A percentile compares a stretch with the other conserved stretches of the same genome.
Conservation (phyloP, 2,113 vertebrate species). For the Hemiscyllium ocellatum region DNA sequence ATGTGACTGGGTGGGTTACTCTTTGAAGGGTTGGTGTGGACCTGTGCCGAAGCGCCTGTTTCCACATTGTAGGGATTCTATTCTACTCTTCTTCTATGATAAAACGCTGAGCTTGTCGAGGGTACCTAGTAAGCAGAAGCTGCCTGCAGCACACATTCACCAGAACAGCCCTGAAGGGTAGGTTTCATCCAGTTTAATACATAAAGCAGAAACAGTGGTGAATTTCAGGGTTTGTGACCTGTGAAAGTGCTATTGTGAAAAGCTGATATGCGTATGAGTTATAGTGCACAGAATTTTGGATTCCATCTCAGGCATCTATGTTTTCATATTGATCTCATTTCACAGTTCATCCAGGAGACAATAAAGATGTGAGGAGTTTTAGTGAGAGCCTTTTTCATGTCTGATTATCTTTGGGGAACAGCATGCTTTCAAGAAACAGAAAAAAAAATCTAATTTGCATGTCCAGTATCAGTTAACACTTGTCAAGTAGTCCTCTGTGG, state of each 20-base stretch:
- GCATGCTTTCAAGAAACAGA: neutral
- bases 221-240: neutral
- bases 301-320: neutral
- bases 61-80: too few species aligned
- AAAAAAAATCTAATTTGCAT: slow-evolving; percentile 13
- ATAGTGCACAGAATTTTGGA: neutral
- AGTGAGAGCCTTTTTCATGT: neutral
- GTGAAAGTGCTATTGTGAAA: neutral
- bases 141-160: neutral
- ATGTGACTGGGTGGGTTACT: too few species aligned
- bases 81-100: neutral
- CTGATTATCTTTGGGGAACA: slow-evolving; percentile 2
- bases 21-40: too few species aligned
- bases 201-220: neutral
- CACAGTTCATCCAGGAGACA: neutral
- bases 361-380: neutral
- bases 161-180: neutral
- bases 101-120: neutral
- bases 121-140: neutral
- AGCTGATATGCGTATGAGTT: neutral
- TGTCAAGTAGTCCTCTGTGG: neutral
- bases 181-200: neutral
- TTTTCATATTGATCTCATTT: neutral
- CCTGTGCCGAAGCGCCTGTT: too few species aligned
- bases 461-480: neutral